Percentiles rank a stretch among this genome's conserved stretches.
Conservation (phyloP, 2,888 invertebrate genomes). For the Parapristionchus giblindavisi region DNA sequence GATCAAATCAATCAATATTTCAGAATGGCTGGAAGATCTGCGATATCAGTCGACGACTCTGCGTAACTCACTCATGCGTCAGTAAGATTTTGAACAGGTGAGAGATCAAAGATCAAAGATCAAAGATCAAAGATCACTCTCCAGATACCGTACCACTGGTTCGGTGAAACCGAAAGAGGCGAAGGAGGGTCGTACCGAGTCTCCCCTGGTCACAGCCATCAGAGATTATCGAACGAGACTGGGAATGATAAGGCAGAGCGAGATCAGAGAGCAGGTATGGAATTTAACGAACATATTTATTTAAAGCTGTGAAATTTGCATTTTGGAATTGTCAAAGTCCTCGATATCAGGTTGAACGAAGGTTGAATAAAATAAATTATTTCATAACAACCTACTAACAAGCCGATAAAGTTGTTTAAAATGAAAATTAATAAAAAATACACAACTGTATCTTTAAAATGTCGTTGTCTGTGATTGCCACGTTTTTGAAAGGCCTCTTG, state of each 20-base stretch:
- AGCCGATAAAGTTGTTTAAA: no score
- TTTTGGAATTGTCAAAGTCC: background rate
- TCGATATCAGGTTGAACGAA: no score
- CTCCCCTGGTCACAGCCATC: conserved; percentile 65
- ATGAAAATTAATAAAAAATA: no score
- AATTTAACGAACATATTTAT: background rate
- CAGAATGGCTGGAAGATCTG: conserved; percentile 68
- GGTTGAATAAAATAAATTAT: no score
- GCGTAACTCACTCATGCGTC: conserved; percentile 68
- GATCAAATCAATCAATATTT: no score
- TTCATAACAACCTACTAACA: no score
- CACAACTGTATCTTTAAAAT: no score
- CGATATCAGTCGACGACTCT: conserved; percentile 66
- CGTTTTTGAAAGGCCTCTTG: no score
- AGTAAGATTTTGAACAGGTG: conserved; percentile 67
- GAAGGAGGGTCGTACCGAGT: conserved; percentile 66
- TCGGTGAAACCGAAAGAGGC: conserved; percentile 68
- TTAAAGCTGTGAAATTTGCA: no score
- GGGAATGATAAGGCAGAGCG: conserved; percentile 67
- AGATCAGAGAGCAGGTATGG: conserved; percentile 61
- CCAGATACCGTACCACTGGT: conserved; percentile 66
- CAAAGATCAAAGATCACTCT: conserved; percentile 15
- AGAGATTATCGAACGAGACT: conserved; percentile 63
- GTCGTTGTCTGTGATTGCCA: no score
- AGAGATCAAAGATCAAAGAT: background rate